Conservation (phyloP, 2,888 invertebrate genomes). For the Eremobia ochroleuca region DNA sequence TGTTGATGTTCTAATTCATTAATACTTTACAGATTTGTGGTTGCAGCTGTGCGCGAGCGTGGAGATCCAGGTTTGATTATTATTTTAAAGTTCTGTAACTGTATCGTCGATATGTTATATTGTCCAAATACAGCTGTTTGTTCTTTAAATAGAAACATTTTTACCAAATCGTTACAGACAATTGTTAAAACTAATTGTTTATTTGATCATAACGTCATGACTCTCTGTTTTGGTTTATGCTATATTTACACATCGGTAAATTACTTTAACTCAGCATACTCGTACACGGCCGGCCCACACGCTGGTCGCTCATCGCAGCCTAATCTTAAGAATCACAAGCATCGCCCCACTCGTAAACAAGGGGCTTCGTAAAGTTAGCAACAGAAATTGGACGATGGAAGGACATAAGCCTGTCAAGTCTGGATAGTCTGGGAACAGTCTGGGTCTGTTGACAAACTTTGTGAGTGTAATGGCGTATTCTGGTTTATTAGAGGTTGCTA, state of each 20-base stretch:
- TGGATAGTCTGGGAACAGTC: background rate
- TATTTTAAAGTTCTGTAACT: background rate
- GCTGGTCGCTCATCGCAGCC: background rate
- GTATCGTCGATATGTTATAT: background rate
- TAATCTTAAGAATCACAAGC: constrained; percentile 12
- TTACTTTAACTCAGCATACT: background rate
- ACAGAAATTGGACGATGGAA: constrained; percentile 5
- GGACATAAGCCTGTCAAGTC: background rate
- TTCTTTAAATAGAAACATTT: background rate
- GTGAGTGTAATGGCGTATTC: no score
- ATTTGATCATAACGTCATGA: background rate
- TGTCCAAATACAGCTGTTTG: no score
- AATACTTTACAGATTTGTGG: no score
- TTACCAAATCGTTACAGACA: background rate
- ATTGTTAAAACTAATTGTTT: background rate
- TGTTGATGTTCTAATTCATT: background rate
- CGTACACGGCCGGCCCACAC: background rate
- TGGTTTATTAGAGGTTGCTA: background rate
- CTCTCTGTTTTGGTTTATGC: background rate
- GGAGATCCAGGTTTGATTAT: background rate
- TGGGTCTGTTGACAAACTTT: background rate
- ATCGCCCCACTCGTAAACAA: background rate
- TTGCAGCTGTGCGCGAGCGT: background rate
- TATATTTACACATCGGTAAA: background rate
- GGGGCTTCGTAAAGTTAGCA: background rate